phyloP scores from a whole-genome alignment of 2,113 vertebrate species.

The Indicator indicator region DNA sequence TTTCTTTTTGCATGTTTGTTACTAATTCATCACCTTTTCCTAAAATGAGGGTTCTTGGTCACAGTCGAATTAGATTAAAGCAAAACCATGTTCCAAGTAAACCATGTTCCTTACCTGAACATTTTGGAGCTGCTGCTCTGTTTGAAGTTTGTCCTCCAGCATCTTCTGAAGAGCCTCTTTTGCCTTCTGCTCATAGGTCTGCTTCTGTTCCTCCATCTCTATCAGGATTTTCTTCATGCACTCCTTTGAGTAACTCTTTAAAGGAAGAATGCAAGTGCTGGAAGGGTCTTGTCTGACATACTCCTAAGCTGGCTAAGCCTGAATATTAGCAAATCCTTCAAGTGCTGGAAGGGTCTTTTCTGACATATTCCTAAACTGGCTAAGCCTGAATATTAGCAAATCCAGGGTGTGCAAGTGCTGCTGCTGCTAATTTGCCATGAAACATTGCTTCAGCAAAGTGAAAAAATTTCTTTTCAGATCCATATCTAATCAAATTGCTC shows the following conservation, averaged over 20 bases:
- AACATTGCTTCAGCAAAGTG: background rate
- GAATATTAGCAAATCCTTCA: background rate
- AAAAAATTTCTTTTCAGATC: background rate
- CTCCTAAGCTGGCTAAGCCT: background rate
- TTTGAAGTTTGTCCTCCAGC: conserved; percentile 84
- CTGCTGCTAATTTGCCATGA: background rate
- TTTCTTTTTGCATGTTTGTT: background rate
- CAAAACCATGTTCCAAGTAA: background rate
- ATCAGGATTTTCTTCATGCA: conserved; percentile 84
- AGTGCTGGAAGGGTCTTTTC: background rate
- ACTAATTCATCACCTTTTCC: background rate
- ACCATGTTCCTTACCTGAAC: conserved; percentile 76
- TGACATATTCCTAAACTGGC: background rate
- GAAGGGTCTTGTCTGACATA: background rate
- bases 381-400: background rate
- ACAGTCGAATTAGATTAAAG: background rate
- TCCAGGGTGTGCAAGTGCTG: background rate
- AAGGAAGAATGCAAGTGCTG: background rate
- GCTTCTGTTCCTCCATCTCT: conserved; percentile 92
- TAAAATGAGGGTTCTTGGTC: background rate
- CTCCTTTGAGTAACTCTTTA: conserved; percentile 80
- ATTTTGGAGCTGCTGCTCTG: conserved; percentile 80
- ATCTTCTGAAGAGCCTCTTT: conserved; percentile 85
- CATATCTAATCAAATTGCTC: background rate
- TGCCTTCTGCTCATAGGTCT: conserved; percentile 86